Evolutionary conservation across 2,113 vertebrate genomes (phyloP).

Genomic region (Tetrax tetrax): DNA sequence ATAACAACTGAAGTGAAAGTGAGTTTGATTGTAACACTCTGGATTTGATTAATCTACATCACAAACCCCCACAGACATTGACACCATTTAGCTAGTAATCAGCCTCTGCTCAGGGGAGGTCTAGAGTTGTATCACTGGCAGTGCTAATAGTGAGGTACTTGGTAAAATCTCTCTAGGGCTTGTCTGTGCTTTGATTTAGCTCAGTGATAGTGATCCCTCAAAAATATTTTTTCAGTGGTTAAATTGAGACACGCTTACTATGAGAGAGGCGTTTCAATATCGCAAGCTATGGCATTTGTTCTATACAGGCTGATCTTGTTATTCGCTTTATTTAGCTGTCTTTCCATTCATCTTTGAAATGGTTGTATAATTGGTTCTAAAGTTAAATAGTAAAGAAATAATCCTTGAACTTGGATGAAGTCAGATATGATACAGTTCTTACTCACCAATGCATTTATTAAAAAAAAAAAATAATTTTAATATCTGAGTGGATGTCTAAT

Average conservation of each 20-base stretch:
- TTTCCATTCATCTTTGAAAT: neutral
- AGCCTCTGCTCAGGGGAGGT: neutral
- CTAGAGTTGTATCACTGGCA: neutral
- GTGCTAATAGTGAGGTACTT: neutral
- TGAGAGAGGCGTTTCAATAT: neutral
- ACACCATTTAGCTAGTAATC: neutral
- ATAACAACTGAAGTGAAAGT: neutral
- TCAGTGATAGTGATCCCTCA: neutral
- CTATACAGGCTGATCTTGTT: neutral
- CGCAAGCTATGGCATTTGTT: rapidly evolving
- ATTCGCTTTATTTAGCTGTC: neutral
- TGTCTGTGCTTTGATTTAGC: neutral
- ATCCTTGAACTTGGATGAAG: neutral
- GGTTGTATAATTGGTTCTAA: neutral
- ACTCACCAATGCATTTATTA: neutral
- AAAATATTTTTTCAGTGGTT: neutral
- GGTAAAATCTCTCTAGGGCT: neutral
- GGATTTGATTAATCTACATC: neutral
- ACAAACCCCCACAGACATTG: neutral
- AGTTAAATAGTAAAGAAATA: neutral
- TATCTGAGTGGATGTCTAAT: neutral
- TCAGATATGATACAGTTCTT: neutral
- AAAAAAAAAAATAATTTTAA: neutral
- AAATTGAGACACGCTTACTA: neutral
- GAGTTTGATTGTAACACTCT: neutral